Conservation (phyloP, 2,113 vertebrate species). For the Poeciliopsis retropinna region DNA sequence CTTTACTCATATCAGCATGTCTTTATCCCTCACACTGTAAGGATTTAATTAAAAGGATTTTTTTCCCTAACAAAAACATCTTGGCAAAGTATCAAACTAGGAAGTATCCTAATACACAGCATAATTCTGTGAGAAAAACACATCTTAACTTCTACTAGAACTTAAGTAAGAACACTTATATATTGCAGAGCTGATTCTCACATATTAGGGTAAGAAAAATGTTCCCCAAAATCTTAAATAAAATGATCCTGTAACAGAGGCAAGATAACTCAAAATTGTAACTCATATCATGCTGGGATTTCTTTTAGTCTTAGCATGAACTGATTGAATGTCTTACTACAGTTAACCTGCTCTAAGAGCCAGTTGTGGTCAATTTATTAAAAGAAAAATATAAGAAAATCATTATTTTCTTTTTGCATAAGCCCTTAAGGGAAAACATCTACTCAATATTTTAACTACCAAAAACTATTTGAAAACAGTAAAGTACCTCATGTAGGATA, state of each 20-base stretch:
- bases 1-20: not conserved
- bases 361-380: slow-evolving; percentile 4
- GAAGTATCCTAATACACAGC: not conserved
- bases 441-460: not conserved
- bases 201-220: not conserved
- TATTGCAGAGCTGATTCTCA: not conserved
- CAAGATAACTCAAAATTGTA: not conserved
- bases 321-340: not conserved
- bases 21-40: not conserved
- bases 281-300: not conserved
- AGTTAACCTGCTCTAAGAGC: slow-evolving; percentile 14
- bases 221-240: not conserved
- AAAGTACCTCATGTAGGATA: slow-evolving; percentile 29
- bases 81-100: not conserved
- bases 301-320: not conserved
- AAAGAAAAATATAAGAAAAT: not conserved
- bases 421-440: slow-evolving; percentile 35
- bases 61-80: not conserved
- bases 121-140: not conserved
- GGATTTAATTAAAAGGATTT: not conserved
- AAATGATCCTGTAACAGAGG: not conserved
- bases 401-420: slow-evolving; percentile 23
- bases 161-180: no score
- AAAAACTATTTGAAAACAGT: slow-evolving; percentile 37
- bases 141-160: not conserved